Percentiles rank a stretch among this genome's conserved stretches.
Conservation (phyloP, 1,140 invertebrate genomes). For the Calosoma granatense region DNA sequence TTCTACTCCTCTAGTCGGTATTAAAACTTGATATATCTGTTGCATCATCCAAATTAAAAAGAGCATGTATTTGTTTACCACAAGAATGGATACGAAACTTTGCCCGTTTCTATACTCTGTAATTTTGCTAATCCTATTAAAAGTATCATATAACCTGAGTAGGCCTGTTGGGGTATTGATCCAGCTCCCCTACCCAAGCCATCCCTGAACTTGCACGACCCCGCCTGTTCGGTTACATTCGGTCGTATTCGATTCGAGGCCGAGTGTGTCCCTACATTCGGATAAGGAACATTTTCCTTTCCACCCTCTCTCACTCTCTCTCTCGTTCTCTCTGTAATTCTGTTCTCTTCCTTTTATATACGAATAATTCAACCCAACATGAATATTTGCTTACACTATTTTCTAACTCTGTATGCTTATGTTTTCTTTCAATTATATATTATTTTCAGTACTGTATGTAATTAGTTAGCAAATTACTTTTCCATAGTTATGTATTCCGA, state of each 20-base stretch:
- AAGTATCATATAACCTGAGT: slow-evolving; percentile 26
- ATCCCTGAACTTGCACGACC: slow-evolving; percentile 7
- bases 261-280: neutral
- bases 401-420: neutral
- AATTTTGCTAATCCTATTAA: slow-evolving; percentile 29
- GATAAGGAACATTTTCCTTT: neutral
- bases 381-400: neutral
- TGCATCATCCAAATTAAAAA: neutral
- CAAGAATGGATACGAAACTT: neutral
- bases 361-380: neutral
- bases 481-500: too few species aligned
- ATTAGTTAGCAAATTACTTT: too few species aligned
- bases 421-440: neutral
- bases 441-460: too few species aligned
- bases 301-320: too few species aligned
- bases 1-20: neutral
- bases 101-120: slow-evolving; percentile 18
- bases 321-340: too few species aligned
- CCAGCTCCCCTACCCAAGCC: slow-evolving; percentile 15
- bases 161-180: slow-evolving; percentile 25
- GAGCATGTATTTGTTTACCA: neutral
- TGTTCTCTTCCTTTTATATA: too few species aligned
- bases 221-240: neutral
- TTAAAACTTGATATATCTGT: slow-evolving; percentile 1
- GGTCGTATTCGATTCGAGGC: neutral